phyloP scores from a whole-genome alignment of 2,797 vertebrate genomes.

The Delichon dasypus region DNA sequence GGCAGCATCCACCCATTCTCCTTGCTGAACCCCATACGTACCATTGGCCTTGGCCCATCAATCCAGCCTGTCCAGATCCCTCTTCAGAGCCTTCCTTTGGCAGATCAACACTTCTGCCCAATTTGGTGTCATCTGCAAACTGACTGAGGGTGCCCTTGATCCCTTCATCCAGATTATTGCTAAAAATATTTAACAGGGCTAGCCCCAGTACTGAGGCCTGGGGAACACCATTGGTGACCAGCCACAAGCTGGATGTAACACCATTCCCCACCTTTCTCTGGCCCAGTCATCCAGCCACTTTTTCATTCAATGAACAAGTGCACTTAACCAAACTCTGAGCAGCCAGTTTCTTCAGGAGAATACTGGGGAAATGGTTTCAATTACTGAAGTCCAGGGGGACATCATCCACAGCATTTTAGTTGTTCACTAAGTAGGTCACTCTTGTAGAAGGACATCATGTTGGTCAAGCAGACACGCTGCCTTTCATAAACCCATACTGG shows the following conservation, averaged over 20 bases:
- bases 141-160: not conserved
- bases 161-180: not conserved
- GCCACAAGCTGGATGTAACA: not conserved
- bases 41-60: not conserved
- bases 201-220: not conserved
- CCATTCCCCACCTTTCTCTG: not conserved
- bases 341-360: not conserved
- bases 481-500: not conserved
- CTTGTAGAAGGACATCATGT: not conserved
- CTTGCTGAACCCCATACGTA: not conserved
- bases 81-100: not conserved
- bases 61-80: not conserved
- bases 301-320: not conserved
- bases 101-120: not conserved
- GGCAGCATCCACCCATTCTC: not conserved
- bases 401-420: not conserved
- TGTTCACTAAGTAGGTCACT: not conserved
- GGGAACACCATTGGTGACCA: not conserved
- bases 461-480: not conserved
- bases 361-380: not conserved
- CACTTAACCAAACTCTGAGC: not conserved
- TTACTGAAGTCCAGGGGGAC: not conserved
- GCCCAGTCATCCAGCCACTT: not conserved
- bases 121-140: not conserved
- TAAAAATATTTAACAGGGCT: not conserved